A percentile compares a stretch with the other conserved stretches of the same genome.
These are phyloP conservation scores for Plagodis dolabraria DNA, from an alignment of 2,888 invertebrate genomes.

Conservation along the genomic window DNA sequence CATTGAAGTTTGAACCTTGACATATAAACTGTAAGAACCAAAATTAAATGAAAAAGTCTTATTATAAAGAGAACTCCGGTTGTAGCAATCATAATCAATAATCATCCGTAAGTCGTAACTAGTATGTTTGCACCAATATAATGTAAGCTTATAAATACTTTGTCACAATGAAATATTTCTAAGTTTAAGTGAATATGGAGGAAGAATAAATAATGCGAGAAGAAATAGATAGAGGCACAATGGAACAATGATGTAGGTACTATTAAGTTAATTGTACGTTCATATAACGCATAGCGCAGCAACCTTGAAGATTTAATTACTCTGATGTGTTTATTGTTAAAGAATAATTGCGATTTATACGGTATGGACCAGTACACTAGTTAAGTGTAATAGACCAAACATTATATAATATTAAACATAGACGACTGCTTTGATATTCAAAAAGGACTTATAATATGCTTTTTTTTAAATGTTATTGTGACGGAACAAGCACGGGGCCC, in stretches of 20 bases:
- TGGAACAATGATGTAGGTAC: neutral
- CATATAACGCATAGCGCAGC: conserved; percentile 5
- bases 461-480: no score
- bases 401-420: no score
- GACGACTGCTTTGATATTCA: no score
- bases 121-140: conserved; percentile 1
- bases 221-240: neutral
- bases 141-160: neutral
- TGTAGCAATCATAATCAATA: conserved; percentile 1
- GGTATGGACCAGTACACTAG: conserved; percentile 3
- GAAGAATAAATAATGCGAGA: no score
- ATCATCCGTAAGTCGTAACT: conserved; percentile 7
- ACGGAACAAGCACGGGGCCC: no score
- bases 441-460: no score
- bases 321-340: conserved; percentile 34
- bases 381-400: neutral
- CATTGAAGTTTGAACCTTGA: conserved; percentile 11
- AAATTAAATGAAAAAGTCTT: conserved; percentile 6
- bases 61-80: no score
- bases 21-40: neutral
- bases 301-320: conserved; percentile 35
- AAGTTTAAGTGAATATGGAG: no score
- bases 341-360: conserved; percentile 27
- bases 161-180: conserved; percentile 1
- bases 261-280: conserved; percentile 6